Evolutionary conservation across 2,888 invertebrate species (phyloP).

Genomic region (Vandiemenella viatica): DNA sequence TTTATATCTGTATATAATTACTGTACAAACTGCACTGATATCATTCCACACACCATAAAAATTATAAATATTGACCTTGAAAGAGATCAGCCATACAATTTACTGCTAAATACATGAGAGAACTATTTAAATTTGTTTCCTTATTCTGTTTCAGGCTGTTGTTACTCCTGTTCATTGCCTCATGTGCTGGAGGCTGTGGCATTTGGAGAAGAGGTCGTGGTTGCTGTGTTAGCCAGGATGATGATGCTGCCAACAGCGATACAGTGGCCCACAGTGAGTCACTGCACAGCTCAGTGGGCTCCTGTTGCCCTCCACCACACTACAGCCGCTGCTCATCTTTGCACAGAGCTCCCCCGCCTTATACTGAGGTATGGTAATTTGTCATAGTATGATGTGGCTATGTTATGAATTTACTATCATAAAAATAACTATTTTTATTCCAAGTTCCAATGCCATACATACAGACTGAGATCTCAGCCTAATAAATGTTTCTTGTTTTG

Average conservation of each 20-base stretch:
- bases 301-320: constrained; percentile 68
- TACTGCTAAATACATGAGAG: no score
- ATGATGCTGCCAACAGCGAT: constrained; percentile 51
- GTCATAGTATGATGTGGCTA: neutral
- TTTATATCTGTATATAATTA: no score
- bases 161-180: constrained; percentile 50
- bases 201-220: constrained; percentile 38
- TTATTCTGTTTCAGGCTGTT: constrained; percentile 35
- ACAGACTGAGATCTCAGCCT: no score
- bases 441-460: no score
- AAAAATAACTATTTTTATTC: no score
- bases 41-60: no score
- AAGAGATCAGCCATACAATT: no score
- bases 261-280: constrained; percentile 23
- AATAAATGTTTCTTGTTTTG: no score
- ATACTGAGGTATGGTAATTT: constrained; percentile 55
- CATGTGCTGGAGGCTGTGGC: constrained; percentile 53
- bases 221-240: constrained; percentile 31
- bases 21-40: no score
- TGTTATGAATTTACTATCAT: neutral
- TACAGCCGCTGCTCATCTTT: constrained; percentile 73
- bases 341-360: constrained; percentile 69
- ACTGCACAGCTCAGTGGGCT: constrained; percentile 44
- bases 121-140: no score
- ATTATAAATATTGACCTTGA: no score